Evolutionary conservation across 2,113 vertebrate species (phyloP), one percentile per base, ranked within the genome.

Genomic region (Upupa epops): DNA sequence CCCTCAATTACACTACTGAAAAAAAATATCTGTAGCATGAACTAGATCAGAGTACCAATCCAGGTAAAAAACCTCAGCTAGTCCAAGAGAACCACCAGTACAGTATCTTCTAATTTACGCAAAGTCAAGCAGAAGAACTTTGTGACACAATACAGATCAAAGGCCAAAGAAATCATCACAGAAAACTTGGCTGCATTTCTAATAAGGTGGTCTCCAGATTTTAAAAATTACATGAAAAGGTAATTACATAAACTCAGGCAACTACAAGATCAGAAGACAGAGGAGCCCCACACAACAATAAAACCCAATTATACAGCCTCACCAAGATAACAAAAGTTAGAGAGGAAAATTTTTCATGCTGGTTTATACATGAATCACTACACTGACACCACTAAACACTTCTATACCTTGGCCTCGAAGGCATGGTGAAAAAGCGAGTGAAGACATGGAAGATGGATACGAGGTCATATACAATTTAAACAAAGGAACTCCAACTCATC

Each of bases 391-490:
- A 20, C 10, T 32, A 65, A 58, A 58, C 17, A 49, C 42, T 87
- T 76, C 32, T 26, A 1, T 4, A 72, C 3, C 19, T 56, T 56
- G 11, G 22, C 22, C 31, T 77, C 11, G 42, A 69, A 32, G 10
- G 18, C 29, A 56, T 3, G 4, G 40, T 48, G 7, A 71, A 5
- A 32, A 71, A 70, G 5, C 7, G n/a, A 56, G 8, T 12, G 15
- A 74, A 51, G 21, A 65, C 17, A 32, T 8, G 3, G 5, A 70
- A 75, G 9, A 29, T 0, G 2, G 3, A 26, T 60, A 84, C 8
- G 5, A 51, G 29, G 10, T 7, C 5, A 26, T 3, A 26, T 0
- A 2, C 14, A 18, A 68, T 51, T 5, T n/a, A 56, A 40, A 6
- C 4, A 31, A 54, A 56, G 56, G 3, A 5, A 37, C 3, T 74